Percentiles rank a stretch among this genome's conserved stretches.
These are phyloP conservation scores for Carterocephalus palaemon DNA, from an alignment of 2,888 invertebrate genomes.

Conservation along the genomic window DNA sequence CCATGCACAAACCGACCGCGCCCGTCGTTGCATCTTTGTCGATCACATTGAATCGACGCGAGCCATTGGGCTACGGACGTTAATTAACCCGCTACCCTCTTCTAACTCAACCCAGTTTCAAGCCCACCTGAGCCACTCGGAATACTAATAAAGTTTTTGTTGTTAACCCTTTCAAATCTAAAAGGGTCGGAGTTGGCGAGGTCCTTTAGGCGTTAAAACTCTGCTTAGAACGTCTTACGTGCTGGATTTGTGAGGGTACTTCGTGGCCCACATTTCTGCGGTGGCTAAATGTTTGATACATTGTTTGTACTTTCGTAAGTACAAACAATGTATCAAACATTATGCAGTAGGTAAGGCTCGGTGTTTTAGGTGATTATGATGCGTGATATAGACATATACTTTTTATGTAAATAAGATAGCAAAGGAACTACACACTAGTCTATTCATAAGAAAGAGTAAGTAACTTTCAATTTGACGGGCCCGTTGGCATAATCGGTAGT, in stretches of 20 bases:
- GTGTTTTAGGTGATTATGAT: too few relatives aligned
- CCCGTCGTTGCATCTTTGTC: too few relatives aligned
- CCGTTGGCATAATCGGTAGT: too few relatives aligned
- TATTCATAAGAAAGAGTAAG: too few relatives aligned
- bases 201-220: slow-evolving; percentile 15
- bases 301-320: neutral
- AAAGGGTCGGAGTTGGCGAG: slow-evolving; percentile 39
- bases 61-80: too few relatives aligned
- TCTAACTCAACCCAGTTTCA: neutral
- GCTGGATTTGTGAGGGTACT: slow-evolving; percentile 13
- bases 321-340: neutral
- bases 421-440: too few relatives aligned
- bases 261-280: neutral
- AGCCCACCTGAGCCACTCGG: slow-evolving; percentile 50
- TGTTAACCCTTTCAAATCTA: slow-evolving; percentile 42
- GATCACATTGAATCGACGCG: too few relatives aligned
- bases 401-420: too few relatives aligned
- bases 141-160: slow-evolving; percentile 61
- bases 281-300: neutral
- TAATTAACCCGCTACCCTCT: neutral
- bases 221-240: slow-evolving; percentile 21
- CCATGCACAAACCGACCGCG: too few relatives aligned
- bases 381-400: too few relatives aligned
- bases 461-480: too few relatives aligned
- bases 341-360: too few relatives aligned